A percentile compares a stretch with the other conserved stretches of the same genome.
Evolutionary conservation across 2,888 invertebrate genomes (phyloP).

Genomic region (Liopterus haemorrhoidalis): DNA sequence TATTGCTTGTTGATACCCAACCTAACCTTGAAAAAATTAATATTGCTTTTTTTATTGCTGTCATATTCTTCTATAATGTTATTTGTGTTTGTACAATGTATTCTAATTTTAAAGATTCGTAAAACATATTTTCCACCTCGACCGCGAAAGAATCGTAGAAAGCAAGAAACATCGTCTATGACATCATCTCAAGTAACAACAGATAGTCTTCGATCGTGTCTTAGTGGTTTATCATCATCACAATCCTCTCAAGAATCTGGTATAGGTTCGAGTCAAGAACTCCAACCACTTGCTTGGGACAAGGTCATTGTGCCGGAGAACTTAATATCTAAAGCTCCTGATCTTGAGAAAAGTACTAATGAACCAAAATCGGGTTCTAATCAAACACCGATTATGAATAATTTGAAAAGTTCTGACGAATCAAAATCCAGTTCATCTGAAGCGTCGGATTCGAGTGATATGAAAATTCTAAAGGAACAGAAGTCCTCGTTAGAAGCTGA

Average conservation of each 20-base stretch:
- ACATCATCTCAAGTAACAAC: slow-evolving; percentile 36
- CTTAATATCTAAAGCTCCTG: slow-evolving; percentile 21
- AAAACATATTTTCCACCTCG: slow-evolving; percentile 64
- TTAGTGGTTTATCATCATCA: slow-evolving; percentile 39
- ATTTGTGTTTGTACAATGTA: too few species aligned
- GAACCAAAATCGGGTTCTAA: slow-evolving; percentile 5
- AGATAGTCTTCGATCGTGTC: slow-evolving; percentile 42
- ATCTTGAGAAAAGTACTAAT: background rate
- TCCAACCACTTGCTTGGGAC: slow-evolving; percentile 38
- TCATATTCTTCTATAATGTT: too few species aligned
- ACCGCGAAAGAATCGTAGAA: slow-evolving; percentile 44
- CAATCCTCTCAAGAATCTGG: slow-evolving; percentile 45
- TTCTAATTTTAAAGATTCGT: slow-evolving; percentile 56
- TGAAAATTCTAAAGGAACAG: too few species aligned
- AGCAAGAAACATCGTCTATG: slow-evolving; percentile 22
- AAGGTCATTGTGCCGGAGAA: slow-evolving; percentile 41
- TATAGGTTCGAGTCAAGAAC: slow-evolving; percentile 43
- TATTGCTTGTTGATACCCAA: too few species aligned
- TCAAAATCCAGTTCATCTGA: slow-evolving; percentile 6
- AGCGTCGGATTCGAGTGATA: too few species aligned
- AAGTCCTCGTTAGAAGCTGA: too few species aligned
- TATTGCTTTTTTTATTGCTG: too few species aligned
- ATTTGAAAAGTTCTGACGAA: slow-evolving; percentile 29
- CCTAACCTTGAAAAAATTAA: too few species aligned
- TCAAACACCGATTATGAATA: slow-evolving; percentile 25